These are phyloP conservation scores for Elephantulus edwardii DNA, from an alignment of 2,113 vertebrate species.

Conservation along the genomic window DNA sequence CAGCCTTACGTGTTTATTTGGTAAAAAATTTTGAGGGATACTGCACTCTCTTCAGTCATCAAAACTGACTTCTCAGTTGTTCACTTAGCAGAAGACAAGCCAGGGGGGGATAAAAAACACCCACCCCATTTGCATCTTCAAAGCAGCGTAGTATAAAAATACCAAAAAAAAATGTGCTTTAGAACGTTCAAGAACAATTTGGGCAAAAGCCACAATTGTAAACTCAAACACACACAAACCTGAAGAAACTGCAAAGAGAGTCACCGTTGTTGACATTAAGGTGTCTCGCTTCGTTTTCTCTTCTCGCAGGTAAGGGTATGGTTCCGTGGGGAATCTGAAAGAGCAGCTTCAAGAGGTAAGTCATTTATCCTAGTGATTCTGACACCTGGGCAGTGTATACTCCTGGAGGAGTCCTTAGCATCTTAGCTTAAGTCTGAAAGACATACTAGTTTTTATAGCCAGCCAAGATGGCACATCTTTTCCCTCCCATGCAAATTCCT, in stretches of 20 bases:
- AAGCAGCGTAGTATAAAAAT: conserved; percentile 56
- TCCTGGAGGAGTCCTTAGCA: neutral
- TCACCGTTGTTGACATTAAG: conserved; percentile 14
- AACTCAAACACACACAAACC: conserved; percentile 59
- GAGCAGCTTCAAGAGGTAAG: neutral
- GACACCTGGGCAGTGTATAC: too few species aligned
- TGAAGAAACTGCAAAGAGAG: conserved; percentile 17
- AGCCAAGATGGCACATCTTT: neutral
- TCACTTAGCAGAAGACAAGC: conserved; percentile 23
- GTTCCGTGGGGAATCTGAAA: neutral
- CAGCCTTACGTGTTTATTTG: neutral
- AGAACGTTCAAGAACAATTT: conserved; percentile 57
- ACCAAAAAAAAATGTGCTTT: conserved; percentile 52
- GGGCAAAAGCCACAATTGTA: conserved; percentile 35
- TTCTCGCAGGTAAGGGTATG: neutral
- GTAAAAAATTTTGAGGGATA: conserved; percentile 45
- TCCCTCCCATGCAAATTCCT: neutral
- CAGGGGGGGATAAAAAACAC: too few species aligned
- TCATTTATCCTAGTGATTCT: accelerated
- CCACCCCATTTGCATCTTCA: conserved; percentile 56
- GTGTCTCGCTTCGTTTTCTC: neutral
- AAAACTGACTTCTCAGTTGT: conserved; percentile 22
- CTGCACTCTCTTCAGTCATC: neutral
- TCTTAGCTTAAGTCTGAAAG: neutral
- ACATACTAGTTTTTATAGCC: accelerated